Evolutionary conservation across 1,140 invertebrate genomes (phyloP).

Genomic region (Ptiloglossa arizonensis): DNA sequence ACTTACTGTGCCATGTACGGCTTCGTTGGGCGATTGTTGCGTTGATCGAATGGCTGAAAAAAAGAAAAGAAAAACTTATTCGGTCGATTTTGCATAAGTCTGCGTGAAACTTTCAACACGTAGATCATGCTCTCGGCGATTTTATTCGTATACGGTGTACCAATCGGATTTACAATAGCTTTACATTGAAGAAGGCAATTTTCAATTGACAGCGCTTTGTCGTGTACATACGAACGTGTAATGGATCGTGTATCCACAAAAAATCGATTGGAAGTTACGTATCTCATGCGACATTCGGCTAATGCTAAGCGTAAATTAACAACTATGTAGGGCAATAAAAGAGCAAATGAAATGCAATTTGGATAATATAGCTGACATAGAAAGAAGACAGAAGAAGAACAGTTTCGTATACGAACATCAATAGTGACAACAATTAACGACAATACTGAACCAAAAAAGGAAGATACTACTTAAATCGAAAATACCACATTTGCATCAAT

Average conservation of each 20-base stretch:
- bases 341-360: constrained; percentile 39
- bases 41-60: constrained; percentile 80
- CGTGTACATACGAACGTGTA: neutral
- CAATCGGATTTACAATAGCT: neutral
- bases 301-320: constrained; percentile 48
- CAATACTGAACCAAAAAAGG: neutral
- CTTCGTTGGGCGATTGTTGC: constrained; percentile 78
- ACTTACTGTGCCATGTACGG: constrained; percentile 89
- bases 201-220: neutral
- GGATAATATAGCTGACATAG: neutral
- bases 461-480: neutral
- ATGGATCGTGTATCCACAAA: constrained; percentile 10
- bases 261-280: neutral
- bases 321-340: neutral
- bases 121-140: constrained; percentile 16
- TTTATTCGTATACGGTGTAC: neutral
- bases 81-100: neutral
- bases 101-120: neutral
- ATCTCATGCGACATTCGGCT: constrained; percentile 56
- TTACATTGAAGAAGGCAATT: neutral
- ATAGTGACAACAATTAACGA: neutral
- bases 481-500: neutral
- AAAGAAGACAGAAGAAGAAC: neutral
- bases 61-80: constrained; percentile 30
- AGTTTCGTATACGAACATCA: neutral